phyloP scores from a whole-genome alignment of 2,797 vertebrate species.

The Arremon brunneinucha region DNA sequence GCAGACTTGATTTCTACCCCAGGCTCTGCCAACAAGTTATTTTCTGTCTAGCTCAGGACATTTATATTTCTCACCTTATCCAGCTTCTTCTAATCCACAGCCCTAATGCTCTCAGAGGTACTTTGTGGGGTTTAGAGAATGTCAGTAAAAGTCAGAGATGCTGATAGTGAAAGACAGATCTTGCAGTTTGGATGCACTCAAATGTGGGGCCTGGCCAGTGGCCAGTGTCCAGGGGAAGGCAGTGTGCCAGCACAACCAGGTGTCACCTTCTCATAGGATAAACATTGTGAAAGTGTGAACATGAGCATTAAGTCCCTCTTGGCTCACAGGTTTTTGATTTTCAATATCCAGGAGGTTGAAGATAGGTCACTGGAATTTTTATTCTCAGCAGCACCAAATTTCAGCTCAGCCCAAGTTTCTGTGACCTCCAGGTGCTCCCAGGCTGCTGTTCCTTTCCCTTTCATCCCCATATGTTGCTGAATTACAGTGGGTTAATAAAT shows the following conservation, averaged over 20 bases:
- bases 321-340: neutral
- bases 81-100: neutral
- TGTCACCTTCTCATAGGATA: neutral
- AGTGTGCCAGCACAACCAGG: neutral
- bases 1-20: neutral
- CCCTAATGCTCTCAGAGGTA: neutral
- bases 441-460: neutral
- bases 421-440: neutral
- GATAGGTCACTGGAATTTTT: neutral
- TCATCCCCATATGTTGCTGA: neutral
- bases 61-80: neutral
- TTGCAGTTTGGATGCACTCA: neutral
- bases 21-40: neutral
- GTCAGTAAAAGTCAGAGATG: neutral
- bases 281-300: neutral
- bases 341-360: neutral
- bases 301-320: neutral
- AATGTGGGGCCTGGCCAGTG: neutral
- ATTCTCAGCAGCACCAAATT: neutral
- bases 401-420: neutral
- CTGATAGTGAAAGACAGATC: neutral
- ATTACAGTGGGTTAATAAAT: neutral
- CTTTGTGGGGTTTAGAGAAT: neutral
- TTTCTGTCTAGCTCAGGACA: neutral
- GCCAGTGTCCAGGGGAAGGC: neutral